Conservation (phyloP, 1,140 invertebrate species). For the Drosophila malerkotliana region DNA sequence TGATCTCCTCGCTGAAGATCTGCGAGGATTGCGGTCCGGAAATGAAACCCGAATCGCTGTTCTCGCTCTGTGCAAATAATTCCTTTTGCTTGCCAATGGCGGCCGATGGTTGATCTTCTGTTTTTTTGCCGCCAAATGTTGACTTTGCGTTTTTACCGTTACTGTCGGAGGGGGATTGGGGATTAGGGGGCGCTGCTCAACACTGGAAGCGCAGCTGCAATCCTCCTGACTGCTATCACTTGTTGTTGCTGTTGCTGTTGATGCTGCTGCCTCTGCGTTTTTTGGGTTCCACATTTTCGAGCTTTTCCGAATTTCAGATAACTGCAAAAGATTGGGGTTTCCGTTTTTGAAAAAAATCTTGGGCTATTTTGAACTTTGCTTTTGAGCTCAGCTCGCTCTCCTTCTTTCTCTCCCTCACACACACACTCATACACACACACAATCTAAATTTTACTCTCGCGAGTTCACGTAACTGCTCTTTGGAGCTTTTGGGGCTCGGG, state of each 20-base stretch:
- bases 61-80: slow-evolving; percentile 78
- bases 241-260: slow-evolving; percentile 69
- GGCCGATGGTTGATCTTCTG: slow-evolving; percentile 41
- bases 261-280: slow-evolving; percentile 47
- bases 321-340: slow-evolving; percentile 44
- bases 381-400: slow-evolving; percentile 46
- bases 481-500: slow-evolving; percentile 36
- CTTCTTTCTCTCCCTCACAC: slow-evolving; percentile 14
- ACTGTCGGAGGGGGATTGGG: slow-evolving; percentile 28
- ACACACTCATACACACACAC: slow-evolving; percentile 10
- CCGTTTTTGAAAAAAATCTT: slow-evolving; percentile 28
- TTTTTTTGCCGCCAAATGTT: slow-evolving; percentile 71
- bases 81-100: slow-evolving; percentile 68
- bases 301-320: slow-evolving; percentile 62
- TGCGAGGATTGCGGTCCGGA: slow-evolving; percentile 76
- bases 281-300: slow-evolving; percentile 82
- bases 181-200: slow-evolving; percentile 60
- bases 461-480: slow-evolving; percentile 70
- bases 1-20: slow-evolving; percentile 67
- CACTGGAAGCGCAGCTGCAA: slow-evolving; percentile 53
- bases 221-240: slow-evolving; percentile 73
- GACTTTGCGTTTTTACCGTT: slow-evolving; percentile 66
- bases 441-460: slow-evolving; percentile 13
- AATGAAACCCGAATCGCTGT: slow-evolving; percentile 84
- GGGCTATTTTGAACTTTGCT: slow-evolving; percentile 52